Conservation (phyloP, 2,888 invertebrate species). For the Ashinkailepas kermadecensis region DNA sequence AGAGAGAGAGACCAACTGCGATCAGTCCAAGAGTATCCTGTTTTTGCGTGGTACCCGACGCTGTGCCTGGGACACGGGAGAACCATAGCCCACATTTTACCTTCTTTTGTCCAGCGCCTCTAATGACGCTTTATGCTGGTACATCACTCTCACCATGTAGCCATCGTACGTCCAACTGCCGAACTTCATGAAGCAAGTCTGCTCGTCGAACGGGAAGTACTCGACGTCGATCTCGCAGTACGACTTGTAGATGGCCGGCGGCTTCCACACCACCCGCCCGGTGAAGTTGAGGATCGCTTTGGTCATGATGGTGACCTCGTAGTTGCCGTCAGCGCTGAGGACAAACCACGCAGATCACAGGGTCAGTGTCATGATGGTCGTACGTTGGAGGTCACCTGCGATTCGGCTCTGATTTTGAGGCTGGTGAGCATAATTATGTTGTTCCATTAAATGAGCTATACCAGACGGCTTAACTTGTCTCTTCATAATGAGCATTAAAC, state of each 20-base stretch:
- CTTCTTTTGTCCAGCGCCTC: background rate
- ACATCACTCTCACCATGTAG: constrained; percentile 59
- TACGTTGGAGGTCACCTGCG: too few relatives aligned
- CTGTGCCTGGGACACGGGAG: too few relatives aligned
- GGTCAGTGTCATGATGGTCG: too few relatives aligned
- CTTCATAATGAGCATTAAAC: too few relatives aligned
- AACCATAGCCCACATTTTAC: too few relatives aligned
- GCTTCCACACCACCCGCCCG: constrained; percentile 93
- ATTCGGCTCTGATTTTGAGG: too few relatives aligned
- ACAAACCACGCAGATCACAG: background rate
- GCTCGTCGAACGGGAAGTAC: constrained; percentile 90
- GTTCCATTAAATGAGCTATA: too few relatives aligned
- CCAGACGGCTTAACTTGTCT: too few relatives aligned
- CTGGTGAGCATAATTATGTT: too few relatives aligned
- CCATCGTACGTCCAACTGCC: constrained; percentile 93
- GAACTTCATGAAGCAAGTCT: constrained; percentile 93
- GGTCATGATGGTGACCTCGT: constrained; percentile 96
- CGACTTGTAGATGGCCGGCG: constrained; percentile 97
- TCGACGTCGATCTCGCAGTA: constrained; percentile 92
- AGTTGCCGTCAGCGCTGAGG: constrained; percentile 89
- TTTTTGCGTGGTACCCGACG: too few relatives aligned
- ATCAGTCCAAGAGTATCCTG: too few relatives aligned
- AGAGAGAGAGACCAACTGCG: too few relatives aligned
- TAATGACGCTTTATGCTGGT: background rate
- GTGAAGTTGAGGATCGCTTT: constrained; percentile 90